These are phyloP conservation scores for Dromius quadrimaculatus DNA, from an alignment of 2,888 invertebrate species.

Conservation along the genomic window DNA sequence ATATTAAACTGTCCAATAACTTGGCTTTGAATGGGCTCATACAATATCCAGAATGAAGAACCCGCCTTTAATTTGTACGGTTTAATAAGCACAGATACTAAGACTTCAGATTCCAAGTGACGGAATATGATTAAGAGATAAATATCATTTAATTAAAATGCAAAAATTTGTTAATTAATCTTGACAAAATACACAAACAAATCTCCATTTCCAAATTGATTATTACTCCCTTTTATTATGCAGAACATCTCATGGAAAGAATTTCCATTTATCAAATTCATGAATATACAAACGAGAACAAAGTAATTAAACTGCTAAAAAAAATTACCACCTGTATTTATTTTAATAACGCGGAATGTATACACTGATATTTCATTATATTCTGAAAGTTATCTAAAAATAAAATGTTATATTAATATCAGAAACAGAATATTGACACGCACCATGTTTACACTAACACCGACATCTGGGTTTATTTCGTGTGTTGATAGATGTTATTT, in stretches of 20 bases:
- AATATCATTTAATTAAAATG: conserved; percentile 23
- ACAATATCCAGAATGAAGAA: too few relatives aligned
- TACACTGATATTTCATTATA: conserved; percentile 22
- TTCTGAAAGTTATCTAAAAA: not conserved
- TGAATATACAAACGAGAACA: not conserved
- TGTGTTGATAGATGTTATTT: too few relatives aligned
- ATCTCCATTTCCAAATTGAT: not conserved
- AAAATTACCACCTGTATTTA: conserved; percentile 11
- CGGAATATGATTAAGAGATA: conserved; percentile 10
- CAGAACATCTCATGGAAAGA: not conserved
- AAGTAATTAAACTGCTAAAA: not conserved
- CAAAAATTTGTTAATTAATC: conserved; percentile 12
- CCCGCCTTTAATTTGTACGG: not conserved
- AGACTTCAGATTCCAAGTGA: not conserved
- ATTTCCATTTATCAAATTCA: conserved; percentile 3
- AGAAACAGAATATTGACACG: not conserved
- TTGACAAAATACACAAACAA: not conserved
- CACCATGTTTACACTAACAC: conserved; percentile 15
- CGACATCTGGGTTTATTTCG: conserved; percentile 8
- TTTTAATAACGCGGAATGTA: conserved; percentile 1
- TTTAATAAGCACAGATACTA: conserved; percentile 24
- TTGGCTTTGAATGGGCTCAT: too few relatives aligned
- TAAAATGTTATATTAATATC: conserved; percentile 24
- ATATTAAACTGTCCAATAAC: too few relatives aligned
- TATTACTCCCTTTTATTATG: not conserved